Conservation (phyloP, 2,113 vertebrate species). For the Ophthalmolycus amberensis region DNA sequence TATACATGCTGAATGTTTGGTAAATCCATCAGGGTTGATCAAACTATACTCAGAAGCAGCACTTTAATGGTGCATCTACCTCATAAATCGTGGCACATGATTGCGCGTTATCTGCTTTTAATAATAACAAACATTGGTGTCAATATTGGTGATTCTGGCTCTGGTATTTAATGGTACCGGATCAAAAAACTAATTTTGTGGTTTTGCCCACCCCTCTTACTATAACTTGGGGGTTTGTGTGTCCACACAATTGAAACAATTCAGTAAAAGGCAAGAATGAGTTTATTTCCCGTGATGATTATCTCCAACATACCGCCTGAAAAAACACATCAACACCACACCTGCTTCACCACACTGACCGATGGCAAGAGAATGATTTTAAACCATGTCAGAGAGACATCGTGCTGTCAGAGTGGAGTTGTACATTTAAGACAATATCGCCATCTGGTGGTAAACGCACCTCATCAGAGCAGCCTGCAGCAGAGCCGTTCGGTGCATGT, state of each 20-base stretch:
- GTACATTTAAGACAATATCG: slow-evolving; percentile 17
- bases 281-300: slow-evolving; percentile 6
- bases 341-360: neutral
- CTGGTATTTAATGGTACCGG: neutral
- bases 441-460: slow-evolving; percentile 64
- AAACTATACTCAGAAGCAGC: neutral
- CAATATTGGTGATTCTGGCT: neutral
- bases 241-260: neutral
- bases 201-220: neutral
- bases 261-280: neutral
- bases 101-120: neutral
- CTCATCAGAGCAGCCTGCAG: slow-evolving; percentile 19
- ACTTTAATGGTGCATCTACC: neutral
- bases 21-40: neutral
- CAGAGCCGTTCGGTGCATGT: slow-evolving; percentile 20
- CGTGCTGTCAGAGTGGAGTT: neutral
- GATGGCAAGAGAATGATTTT: neutral
- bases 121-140: neutral
- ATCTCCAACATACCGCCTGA: neutral
- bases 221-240: neutral
- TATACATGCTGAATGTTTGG: neutral
- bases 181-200: neutral
- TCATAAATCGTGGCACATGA: neutral
- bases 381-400: neutral
- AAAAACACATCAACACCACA: neutral